phyloP scores from a whole-genome alignment of 2,888 invertebrate genomes.

The Lochmaea crataegi region DNA sequence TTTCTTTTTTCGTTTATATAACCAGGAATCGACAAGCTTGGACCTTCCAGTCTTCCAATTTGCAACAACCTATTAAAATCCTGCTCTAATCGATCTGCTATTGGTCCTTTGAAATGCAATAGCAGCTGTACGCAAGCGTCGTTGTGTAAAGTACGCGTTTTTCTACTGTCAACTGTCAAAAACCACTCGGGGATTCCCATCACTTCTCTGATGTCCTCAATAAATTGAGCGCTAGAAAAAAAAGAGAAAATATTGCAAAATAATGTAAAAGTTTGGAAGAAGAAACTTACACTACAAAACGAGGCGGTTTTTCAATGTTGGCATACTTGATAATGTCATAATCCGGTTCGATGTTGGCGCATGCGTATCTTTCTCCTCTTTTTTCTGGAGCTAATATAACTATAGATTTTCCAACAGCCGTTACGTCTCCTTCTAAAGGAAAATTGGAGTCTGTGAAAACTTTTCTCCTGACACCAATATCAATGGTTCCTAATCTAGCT shows the following conservation, averaged over 20 bases:
- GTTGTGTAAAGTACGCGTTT: slow-evolving; percentile 80
- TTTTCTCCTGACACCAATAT: slow-evolving; percentile 80
- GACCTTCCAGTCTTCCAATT: slow-evolving; percentile 78
- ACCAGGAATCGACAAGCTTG: slow-evolving; percentile 83
- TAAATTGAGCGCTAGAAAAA: slow-evolving; percentile 79
- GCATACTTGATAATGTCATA: slow-evolving; percentile 91
- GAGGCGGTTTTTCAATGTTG: slow-evolving; percentile 86
- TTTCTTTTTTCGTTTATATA: slow-evolving; percentile 79
- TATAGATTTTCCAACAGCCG: slow-evolving; percentile 86
- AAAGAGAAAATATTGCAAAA: neutral
- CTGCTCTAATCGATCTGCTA: slow-evolving; percentile 81
- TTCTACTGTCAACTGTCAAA: slow-evolving; percentile 84
- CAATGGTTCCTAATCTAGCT: slow-evolving; percentile 84
- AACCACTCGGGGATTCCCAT: slow-evolving; percentile 93
- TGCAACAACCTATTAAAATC: slow-evolving; percentile 82
- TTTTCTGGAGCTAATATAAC: slow-evolving; percentile 84
- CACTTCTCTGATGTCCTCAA: slow-evolving; percentile 81
- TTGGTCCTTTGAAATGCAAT: slow-evolving; percentile 87
- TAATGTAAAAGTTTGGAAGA: neutral
- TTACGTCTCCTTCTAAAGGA: slow-evolving; percentile 82
- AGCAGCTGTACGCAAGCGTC: slow-evolving; percentile 87
- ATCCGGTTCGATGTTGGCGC: slow-evolving; percentile 92
- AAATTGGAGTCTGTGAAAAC: slow-evolving; percentile 89
- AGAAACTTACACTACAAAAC: slow-evolving; percentile 83
- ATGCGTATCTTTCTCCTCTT: slow-evolving; percentile 80